phyloP scores from a whole-genome alignment of 2,797 vertebrate genomes.

The Moxostoma hubbsi region DNA sequence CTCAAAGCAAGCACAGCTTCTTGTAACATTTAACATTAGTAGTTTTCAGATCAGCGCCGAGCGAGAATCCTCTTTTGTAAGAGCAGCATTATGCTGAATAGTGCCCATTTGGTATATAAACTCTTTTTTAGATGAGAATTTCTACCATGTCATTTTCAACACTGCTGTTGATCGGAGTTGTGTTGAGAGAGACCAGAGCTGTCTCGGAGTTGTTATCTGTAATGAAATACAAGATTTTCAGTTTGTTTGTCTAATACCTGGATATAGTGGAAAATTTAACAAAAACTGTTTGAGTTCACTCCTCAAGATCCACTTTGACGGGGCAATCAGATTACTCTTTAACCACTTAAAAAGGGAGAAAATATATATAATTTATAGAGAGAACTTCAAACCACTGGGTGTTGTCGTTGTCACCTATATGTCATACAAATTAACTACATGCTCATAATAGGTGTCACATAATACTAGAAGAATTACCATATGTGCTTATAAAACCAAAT shows the following conservation, averaged over 20 bases:
- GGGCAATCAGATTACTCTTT: conserved; percentile 57
- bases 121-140: conserved; percentile 76
- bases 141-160: conserved; percentile 74
- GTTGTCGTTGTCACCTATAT: conserved; percentile 8
- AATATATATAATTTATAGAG: conserved; percentile 24
- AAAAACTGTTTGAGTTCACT: conserved; percentile 30
- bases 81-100: conserved; percentile 13
- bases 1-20: conserved; percentile 26
- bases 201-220: conserved; percentile 64
- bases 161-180: conserved; percentile 58
- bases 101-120: neutral
- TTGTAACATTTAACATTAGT: conserved; percentile 15
- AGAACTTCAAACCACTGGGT: conserved; percentile 18
- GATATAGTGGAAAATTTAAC: neutral
- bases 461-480: neutral
- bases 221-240: conserved; percentile 49
- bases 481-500: neutral
- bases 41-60: conserved; percentile 15
- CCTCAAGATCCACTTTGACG: conserved; percentile 26
- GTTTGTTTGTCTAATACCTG: conserved; percentile 50
- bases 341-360: conserved; percentile 43
- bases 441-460: neutral
- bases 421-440: no score
- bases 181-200: conserved; percentile 51
- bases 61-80: conserved; percentile 14